Percentiles rank a stretch among this genome's conserved stretches.
These are phyloP conservation scores for Dallia pectoralis DNA, from an alignment of 2,797 vertebrate species.

Conservation along the genomic window DNA sequence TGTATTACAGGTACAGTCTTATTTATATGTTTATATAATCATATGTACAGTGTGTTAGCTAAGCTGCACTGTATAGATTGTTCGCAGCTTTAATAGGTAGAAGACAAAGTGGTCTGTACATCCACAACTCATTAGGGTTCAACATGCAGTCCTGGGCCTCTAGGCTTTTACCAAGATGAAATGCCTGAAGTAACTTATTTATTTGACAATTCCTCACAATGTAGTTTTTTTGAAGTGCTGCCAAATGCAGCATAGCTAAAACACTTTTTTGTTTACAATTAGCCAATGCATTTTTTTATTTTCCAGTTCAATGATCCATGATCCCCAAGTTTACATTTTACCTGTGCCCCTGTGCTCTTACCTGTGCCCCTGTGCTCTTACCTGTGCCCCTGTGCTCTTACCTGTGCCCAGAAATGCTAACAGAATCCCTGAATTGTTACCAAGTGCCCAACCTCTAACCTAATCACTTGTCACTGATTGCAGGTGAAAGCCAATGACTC, in stretches of 20 bases:
- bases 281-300: neutral
- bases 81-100: neutral
- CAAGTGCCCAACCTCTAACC: constrained; percentile 42
- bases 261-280: neutral
- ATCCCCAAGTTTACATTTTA: no score
- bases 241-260: neutral
- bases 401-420: constrained; percentile 26
- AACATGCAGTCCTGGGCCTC: neutral
- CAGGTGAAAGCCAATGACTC: constrained; percentile 98
- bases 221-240: neutral
- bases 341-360: no score
- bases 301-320: neutral
- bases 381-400: constrained; percentile 3
- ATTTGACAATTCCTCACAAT: neutral
- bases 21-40: neutral
- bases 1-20: constrained; percentile 87
- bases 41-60: neutral
- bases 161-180: constrained; percentile 33
- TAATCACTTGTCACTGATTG: constrained; percentile 42
- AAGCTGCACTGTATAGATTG: neutral
- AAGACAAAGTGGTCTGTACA: neutral
- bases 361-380: no score
- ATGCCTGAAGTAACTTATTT: neutral
- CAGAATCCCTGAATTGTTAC: constrained; percentile 17
- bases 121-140: neutral